A percentile compares a stretch with the other conserved stretches of the same genome.
Evolutionary conservation across 2,797 vertebrate genomes (phyloP).

Genomic region (Neopelma chrysocephalum): DNA sequence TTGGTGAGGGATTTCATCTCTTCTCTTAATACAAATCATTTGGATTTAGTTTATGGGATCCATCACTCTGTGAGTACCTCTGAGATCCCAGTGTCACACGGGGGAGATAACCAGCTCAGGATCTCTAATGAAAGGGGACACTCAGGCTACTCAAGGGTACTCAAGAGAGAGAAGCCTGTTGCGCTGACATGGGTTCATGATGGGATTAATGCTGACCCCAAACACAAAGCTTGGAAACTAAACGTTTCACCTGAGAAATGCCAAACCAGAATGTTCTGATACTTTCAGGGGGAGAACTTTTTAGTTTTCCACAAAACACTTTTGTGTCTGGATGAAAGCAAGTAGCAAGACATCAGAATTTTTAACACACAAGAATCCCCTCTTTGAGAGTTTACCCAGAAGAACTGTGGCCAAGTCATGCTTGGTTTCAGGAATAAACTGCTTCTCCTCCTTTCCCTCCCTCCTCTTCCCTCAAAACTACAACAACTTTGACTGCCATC

Average conservation of each 20-base stretch:
- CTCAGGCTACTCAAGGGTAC: background rate
- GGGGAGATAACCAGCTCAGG: background rate
- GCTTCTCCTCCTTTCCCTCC: background rate
- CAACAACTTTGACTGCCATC: background rate
- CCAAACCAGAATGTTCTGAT: background rate
- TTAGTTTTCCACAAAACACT: background rate
- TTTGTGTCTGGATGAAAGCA: background rate
- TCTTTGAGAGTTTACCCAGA: background rate
- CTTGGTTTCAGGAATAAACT: background rate
- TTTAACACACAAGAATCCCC: background rate
- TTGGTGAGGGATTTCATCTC: background rate
- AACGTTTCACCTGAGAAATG: background rate
- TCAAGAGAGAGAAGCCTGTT: background rate
- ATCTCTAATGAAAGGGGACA: background rate
- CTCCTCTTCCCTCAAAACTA: background rate
- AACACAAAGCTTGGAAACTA: background rate
- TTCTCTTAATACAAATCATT: background rate
- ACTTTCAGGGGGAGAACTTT: background rate
- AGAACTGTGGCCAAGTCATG: background rate
- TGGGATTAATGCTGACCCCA: background rate
- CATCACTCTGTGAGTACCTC: background rate
- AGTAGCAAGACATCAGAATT: background rate
- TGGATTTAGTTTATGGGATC: background rate
- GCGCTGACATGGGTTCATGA: accelerated
- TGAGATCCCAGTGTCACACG: background rate